Evolutionary conservation across 1,140 invertebrate species (phyloP).

Genomic region (Melipona quadrifasciata): DNA sequence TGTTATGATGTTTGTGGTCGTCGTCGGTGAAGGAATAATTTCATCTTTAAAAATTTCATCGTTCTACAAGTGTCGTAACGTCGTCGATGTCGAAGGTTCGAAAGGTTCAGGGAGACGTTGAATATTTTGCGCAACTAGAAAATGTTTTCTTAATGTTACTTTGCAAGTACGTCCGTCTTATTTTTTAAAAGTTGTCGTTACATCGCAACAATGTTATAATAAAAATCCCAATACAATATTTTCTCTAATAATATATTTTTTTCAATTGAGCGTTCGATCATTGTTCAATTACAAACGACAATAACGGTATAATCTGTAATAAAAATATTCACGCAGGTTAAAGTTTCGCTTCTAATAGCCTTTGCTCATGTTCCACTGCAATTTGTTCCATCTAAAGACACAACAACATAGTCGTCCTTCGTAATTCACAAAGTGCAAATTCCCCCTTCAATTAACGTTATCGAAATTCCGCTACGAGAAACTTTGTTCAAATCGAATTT

Average conservation of each 20-base stretch:
- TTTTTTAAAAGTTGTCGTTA: not conserved
- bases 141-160: not conserved
- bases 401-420: not conserved
- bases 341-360: too few species aligned
- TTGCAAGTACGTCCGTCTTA: not conserved
- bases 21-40: not conserved
- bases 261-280: too few species aligned
- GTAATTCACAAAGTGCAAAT: not conserved
- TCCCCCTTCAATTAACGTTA: too few species aligned
- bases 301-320: too few species aligned
- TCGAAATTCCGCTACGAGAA: too few species aligned
- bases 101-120: not conserved
- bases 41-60: not conserved
- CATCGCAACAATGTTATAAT: too few species aligned
- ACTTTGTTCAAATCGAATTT: not conserved
- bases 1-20: not conserved
- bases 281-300: too few species aligned
- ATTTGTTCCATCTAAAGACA: not conserved
- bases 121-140: not conserved
- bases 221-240: too few species aligned
- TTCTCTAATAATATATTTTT: too few species aligned
- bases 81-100: not conserved
- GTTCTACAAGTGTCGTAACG: not conserved
- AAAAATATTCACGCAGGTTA: too few species aligned
- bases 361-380: not conserved